phyloP scores from a whole-genome alignment of 2,888 invertebrate species.

The Camptogramma bilineatum region DNA sequence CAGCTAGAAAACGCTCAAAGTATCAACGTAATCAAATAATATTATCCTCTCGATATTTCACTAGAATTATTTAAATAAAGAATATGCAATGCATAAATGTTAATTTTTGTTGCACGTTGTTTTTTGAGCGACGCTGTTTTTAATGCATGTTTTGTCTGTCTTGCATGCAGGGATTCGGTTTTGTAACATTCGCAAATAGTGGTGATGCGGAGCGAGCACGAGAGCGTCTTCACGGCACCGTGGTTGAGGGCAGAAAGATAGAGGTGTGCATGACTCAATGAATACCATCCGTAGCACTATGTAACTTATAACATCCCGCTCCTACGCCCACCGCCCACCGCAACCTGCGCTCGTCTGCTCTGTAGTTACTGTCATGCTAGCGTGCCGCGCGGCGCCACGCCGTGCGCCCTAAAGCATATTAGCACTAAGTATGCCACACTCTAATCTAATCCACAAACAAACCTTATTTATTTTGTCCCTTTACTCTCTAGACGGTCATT shows the following conservation, averaged over 20 bases:
- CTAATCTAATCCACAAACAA: constrained; percentile 82
- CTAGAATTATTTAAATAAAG: constrained; percentile 79
- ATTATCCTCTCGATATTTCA: constrained; percentile 80
- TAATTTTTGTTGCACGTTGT: constrained; percentile 91
- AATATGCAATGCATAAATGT: constrained; percentile 87
- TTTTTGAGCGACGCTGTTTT: constrained; percentile 92
- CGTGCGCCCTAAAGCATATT: constrained; percentile 50
- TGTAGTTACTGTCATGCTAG: constrained; percentile 85
- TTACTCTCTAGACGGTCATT: constrained; percentile 89
- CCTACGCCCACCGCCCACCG: constrained; percentile 83
- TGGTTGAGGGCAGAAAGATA: constrained; percentile 99
- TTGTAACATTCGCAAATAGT: constrained; percentile 99
- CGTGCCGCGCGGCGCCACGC: constrained; percentile 59
- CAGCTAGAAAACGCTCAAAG: constrained; percentile 85
- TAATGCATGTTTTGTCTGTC: constrained; percentile 98
- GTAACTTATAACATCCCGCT: constrained; percentile 88
- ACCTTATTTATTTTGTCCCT: constrained; percentile 86
- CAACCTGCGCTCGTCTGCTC: constrained; percentile 85
- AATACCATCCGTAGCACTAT: constrained; percentile 86
- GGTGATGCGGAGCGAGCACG: constrained; percentile 99
- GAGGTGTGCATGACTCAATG: constrained; percentile 98
- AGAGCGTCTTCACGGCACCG: constrained; percentile 99
- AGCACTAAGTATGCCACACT: constrained; percentile 79
- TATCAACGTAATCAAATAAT: constrained; percentile 82
- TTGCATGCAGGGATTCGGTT: constrained; percentile 99